Conservation (phyloP, 1,140 invertebrate species). For the Drosophila sechellia region DNA sequence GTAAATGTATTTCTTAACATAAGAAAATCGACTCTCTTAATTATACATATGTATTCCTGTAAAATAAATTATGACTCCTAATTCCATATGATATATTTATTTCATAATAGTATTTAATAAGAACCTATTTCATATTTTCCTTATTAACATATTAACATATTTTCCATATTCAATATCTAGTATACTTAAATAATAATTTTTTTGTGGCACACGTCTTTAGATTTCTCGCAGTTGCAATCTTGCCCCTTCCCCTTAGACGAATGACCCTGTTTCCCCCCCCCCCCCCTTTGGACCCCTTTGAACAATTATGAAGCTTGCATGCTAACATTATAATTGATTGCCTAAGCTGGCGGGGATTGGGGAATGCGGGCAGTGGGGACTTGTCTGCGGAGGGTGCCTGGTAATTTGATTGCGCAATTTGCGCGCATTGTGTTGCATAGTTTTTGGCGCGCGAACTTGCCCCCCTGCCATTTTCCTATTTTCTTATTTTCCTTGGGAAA, state of each 20-base stretch:
- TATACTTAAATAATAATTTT: too few species aligned
- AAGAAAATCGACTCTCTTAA: too few species aligned
- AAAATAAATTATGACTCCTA: too few species aligned
- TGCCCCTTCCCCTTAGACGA: neutral
- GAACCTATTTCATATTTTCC: too few species aligned
- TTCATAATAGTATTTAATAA: too few species aligned
- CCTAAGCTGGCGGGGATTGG: slow-evolving; percentile 56
- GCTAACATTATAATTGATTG: slow-evolving; percentile 82
- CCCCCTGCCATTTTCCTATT: neutral
- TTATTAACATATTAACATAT: neutral
- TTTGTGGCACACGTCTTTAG: too few species aligned
- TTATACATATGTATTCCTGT: too few species aligned
- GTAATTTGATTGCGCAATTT: slow-evolving; percentile 83
- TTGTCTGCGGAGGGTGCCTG: slow-evolving; percentile 18
- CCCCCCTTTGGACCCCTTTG: slow-evolving; percentile 24
- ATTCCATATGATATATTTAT: too few species aligned
- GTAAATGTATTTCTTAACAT: too few species aligned
- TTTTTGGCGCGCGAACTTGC: slow-evolving; percentile 73
- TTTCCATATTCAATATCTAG: neutral
- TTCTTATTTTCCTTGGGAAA: slow-evolving; percentile 5
- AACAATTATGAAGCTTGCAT: slow-evolving; percentile 69
- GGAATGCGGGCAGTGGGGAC: neutral
- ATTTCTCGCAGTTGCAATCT: slow-evolving; percentile 1
- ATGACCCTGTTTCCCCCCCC: too few species aligned
- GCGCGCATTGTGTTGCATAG: slow-evolving; percentile 82